A percentile compares a stretch with the other conserved stretches of the same genome.
These are phyloP conservation scores for Platichthys stellatus DNA, from an alignment of 2,113 vertebrate species.

Conservation along the genomic window DNA sequence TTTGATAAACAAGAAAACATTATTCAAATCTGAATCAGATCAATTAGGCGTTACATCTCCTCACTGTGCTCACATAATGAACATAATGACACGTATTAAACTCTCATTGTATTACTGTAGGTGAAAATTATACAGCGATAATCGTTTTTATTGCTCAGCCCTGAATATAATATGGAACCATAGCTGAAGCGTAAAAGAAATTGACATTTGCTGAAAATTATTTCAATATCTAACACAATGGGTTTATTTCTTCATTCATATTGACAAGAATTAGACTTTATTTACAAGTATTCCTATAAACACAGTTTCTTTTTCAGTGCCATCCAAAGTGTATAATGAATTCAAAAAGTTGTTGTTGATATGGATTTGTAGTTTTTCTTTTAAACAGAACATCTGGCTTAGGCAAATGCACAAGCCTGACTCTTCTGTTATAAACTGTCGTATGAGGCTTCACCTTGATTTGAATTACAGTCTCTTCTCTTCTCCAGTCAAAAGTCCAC, in stretches of 20 bases:
- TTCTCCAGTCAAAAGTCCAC: constrained; percentile 24
- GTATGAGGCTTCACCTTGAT: neutral
- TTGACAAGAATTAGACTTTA: neutral
- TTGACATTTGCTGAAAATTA: neutral
- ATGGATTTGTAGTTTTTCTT: no score
- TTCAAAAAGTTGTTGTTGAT: no score
- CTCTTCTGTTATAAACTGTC: neutral
- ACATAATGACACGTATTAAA: no score
- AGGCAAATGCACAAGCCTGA: no score
- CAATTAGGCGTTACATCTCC: no score
- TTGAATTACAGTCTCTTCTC: neutral
- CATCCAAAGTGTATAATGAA: neutral
- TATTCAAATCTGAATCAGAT: no score
- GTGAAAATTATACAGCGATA: no score
- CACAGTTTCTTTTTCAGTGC: neutral
- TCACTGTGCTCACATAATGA: no score
- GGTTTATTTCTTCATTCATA: neutral
- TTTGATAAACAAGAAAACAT: no score
- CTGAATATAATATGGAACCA: neutral
- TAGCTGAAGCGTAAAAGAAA: neutral
- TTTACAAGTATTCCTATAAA: neutral
- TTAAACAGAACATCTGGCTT: neutral
- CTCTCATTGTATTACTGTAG: no score
- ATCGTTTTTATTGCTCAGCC: no score
- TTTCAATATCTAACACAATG: neutral